Base-by-base conservation (phyloP, 2,888 invertebrate species). In the Thymelicus lineola region DNA sequence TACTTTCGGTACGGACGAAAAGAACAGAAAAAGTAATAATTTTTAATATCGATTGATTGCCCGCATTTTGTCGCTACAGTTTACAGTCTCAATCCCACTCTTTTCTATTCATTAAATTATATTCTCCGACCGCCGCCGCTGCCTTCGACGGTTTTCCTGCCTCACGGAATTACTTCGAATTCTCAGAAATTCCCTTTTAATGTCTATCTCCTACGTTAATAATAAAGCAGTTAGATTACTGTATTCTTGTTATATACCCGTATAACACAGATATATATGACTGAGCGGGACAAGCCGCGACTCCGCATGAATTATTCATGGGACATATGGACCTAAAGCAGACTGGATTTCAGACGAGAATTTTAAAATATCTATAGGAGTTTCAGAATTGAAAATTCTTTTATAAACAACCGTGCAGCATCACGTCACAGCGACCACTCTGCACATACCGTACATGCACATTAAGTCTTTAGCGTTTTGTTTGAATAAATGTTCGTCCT, bases 261-360 rank as follows among this genome's bases (percentile, higher is more conserved):
- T 78, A 76, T 77, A 81, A 78, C 77, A 78, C 77, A 80, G 80
- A 85, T 82, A 82, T 86, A 84, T 85, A 86, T 87, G 87, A 85
- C 80, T 83, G 81, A 80, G 82, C 86, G 87, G 87, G 86, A 89
- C 88, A 89, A 86, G 87, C 88, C 84, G 84, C 85, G 81, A 84
- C 85, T 83, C 75, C 75, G 74, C 71, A 79, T 93, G 92, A 92
- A 93, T 93, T 82, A 93, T 93, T 91, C 93, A 93, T 91, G 87
- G 91, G 90, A 89, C 90, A 91, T 92, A 90, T 91, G 92, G 90
- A 91, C 91, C 90, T 89, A 91, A 90, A 89, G 91, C 89, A 90
- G 88, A 88, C 90, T 90, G 88, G 91, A 90, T 92, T 92, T 91
- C 87, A 89, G 89, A 88, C 83, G 86, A 82, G 91, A 89, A 91